Percentiles rank a stretch among this genome's conserved stretches.
phyloP scores from a whole-genome alignment of 2,888 invertebrate species.

The Petrolisthes manimaculis region DNA sequence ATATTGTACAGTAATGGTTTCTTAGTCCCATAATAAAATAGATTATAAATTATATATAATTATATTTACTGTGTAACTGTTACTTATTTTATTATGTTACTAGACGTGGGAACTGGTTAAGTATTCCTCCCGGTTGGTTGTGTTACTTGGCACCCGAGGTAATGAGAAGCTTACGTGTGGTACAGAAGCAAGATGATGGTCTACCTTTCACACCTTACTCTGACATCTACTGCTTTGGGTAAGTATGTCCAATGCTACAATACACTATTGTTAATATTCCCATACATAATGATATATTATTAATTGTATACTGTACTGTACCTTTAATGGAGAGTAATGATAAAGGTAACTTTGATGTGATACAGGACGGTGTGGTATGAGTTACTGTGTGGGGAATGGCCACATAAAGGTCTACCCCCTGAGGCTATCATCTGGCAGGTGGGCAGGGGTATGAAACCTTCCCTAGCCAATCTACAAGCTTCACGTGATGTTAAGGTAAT shows the following conservation, averaged over 20 bases:
- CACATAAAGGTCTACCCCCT: slow-evolving; percentile 92
- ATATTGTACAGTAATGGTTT: neutral
- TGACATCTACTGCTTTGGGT: slow-evolving; percentile 99
- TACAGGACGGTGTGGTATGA: slow-evolving; percentile 98
- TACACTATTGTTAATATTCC: neutral
- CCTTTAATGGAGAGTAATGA: neutral
- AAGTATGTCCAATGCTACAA: slow-evolving; percentile 68
- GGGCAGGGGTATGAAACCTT: slow-evolving; percentile 95
- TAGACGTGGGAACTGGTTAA: slow-evolving; percentile 82
- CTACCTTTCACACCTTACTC: slow-evolving; percentile 93
- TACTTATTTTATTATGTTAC: neutral
- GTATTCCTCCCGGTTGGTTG: slow-evolving; percentile 97
- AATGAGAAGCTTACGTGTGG: slow-evolving; percentile 85
- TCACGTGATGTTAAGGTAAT: slow-evolving; percentile 80
- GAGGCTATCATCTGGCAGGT: slow-evolving; percentile 98
- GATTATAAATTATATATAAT: neutral
- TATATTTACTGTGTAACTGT: neutral
- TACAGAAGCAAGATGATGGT: slow-evolving; percentile 79
- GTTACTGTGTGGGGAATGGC: slow-evolving; percentile 94
- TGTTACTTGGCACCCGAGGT: slow-evolving; percentile 98
- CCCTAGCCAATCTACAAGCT: slow-evolving; percentile 92
- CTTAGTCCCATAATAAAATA: neutral
- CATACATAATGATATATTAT: neutral
- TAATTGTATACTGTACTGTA: neutral
- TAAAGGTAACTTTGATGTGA: slow-evolving; percentile 69